Base-by-base conservation (phyloP, 2,888 invertebrate genomes). In the Panzeria rudis region DNA sequence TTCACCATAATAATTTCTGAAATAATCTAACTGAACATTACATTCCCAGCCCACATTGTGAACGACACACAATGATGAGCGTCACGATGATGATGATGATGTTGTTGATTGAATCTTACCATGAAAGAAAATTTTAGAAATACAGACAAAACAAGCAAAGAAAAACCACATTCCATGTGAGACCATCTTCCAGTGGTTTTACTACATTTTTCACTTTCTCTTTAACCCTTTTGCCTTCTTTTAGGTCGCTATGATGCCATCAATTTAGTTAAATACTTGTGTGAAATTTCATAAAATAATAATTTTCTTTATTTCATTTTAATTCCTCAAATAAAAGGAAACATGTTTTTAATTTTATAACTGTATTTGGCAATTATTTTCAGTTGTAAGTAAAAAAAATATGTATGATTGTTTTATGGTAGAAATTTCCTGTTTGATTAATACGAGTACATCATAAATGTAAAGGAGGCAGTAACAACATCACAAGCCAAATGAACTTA, bases 191-290 rank as follows among this genome's bases (percentile, higher is more conserved):
- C 29, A 50, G 0, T 62, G 29, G 32, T 62, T 81, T 71, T 64
- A 38, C 50, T 71, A 29, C 56, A 29, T 72, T 72, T 81, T 76
- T 83, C 71, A 83, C 82, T 77, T 83, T 83, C 82, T 83, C 64
- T 59, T 77, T 82, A 76, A 69, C 56, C 72, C 80, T 73, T 66
- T 66, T 56, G 47, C 38, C 50, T n/a, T 23, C n/a, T 64, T 54
- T 32, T 52, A 54, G 44, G 23, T 71, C 79, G 64, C 38, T 54
- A 54, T 20, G 23, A 35, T 62, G 23, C 13, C 23, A 69, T 15
- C 13, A 11, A 17, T 23, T 52, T 61, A 61, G 35, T 25, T 59
- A 69, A 38, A 59, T 38, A 50, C 29, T 29, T 29, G 29, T 50
- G 47, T 68, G 62, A 52, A 54, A 75, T 64, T 41, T 54, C 17